Conservation (phyloP, 2,113 vertebrate genomes). For the Fregata magnificens region DNA sequence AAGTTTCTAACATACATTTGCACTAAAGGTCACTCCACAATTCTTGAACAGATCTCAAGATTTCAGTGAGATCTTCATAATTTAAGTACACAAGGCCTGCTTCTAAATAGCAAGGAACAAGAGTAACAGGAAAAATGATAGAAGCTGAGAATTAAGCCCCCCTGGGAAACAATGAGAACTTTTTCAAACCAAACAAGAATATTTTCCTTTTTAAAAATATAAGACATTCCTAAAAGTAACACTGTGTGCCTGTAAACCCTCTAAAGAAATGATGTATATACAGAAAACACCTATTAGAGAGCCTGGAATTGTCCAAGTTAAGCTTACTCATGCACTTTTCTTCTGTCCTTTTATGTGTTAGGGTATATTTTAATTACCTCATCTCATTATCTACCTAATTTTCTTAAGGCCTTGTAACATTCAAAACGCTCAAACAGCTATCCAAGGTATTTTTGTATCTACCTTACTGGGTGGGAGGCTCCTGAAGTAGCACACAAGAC, state of each 20-base stretch:
- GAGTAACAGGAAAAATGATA: neutral
- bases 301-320: neutral
- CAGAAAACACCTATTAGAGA: neutral
- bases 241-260: neutral
- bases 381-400: neutral
- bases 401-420: neutral
- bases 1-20: neutral
- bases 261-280: neutral
- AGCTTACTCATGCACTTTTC: neutral
- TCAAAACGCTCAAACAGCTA: neutral
- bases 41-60: neutral
- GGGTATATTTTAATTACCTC: neutral
- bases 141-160: neutral
- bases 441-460: neutral
- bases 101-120: neutral
- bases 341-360: neutral
- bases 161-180: fast-evolving
- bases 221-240: neutral
- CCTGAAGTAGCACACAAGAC: neutral
- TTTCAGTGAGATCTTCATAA: neutral
- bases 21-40: neutral
- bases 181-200: neutral
- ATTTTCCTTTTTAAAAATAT: neutral
- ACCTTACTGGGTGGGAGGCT: neutral
- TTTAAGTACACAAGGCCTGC: neutral